Evolutionary conservation across 2,888 invertebrate species (phyloP), one percentile per base, ranked within the genome.

Genomic region (Nephrotoma guestfalica): DNA sequence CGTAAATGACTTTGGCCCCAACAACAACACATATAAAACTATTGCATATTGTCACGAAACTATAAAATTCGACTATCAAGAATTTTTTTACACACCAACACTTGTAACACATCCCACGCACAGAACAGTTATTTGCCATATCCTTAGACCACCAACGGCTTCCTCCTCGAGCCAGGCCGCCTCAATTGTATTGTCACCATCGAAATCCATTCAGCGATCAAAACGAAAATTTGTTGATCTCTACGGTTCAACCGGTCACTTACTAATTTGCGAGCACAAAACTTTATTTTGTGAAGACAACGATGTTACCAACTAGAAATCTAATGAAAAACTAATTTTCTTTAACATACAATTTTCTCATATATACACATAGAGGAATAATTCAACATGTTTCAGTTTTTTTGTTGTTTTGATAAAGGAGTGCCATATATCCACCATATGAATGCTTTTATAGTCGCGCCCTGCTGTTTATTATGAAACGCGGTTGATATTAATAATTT

Each of bases 101-200:
- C 94, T 91, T 86, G 94, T 92, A 87, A 95, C 89, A 86, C 93
- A 94, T 86, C 94, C 94, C 87, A 95, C 92, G 89, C 94, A 94
- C 87, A 96, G 92, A 90, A 96, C 95, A 89, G 96, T 93, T 87
- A 96, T 92, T 90, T 97, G 97, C 97, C 97, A 97, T 86, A 95
- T 93, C 88, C 96, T 93, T 89, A 97, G 94, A 41, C 94, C 94
- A 86, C 94, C 94, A 83, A 95, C 91, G 42, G 95, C 93, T 87
- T 93, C 92, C 88, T 92, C 93, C 90, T 97, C 97, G 87, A 97
- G 93, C 96, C 96, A 95, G 88, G 95, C 93, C 86, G 94, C 41
- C 18, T 85, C 85, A 15, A 43, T 43, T 18, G 41, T 43, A 85
- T 30, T 85, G 18, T 85, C 85, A 41, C 42, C 84, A 51, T 86